phyloP scores from a whole-genome alignment of 2,888 invertebrate species.

The Lissocephala sabroskyi region DNA sequence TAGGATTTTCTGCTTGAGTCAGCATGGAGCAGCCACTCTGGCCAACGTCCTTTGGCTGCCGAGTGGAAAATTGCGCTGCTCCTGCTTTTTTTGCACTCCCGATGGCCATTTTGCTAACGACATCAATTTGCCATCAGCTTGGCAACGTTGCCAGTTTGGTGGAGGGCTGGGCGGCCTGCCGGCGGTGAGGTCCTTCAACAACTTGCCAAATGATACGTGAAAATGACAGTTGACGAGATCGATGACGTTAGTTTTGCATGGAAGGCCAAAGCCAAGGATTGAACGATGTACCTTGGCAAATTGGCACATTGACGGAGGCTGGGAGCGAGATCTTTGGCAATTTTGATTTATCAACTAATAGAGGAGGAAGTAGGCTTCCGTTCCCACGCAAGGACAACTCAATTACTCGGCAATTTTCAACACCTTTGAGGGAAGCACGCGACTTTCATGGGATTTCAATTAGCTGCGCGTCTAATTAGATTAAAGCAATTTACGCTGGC shows the following conservation, averaged over 20 bases:
- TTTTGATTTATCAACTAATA: conserved; percentile 48
- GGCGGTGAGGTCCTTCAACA: no score
- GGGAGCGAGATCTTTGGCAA: conserved; percentile 32
- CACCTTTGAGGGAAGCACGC: neutral
- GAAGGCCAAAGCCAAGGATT: conserved; percentile 21
- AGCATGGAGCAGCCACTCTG: no score
- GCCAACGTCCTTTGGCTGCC: conserved; percentile 33
- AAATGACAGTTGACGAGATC: conserved; percentile 72
- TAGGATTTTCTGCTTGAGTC: conserved; percentile 65
- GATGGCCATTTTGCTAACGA: conserved; percentile 22
- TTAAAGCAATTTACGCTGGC: conserved; percentile 40
- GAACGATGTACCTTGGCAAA: conserved; percentile 62
- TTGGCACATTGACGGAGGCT: conserved; percentile 47
- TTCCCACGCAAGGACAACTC: conserved; percentile 13
- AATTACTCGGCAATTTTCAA: conserved; percentile 14
- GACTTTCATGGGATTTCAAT: conserved; percentile 51
- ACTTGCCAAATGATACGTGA: conserved; percentile 71
- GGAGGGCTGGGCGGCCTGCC: no score
- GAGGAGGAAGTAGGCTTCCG: conserved; percentile 11
- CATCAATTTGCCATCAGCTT: conserved; percentile 59
- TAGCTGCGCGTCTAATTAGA: conserved; percentile 57
- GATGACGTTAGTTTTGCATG: conserved; percentile 68
- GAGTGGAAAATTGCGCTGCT: conserved; percentile 53
- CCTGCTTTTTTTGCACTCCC: conserved; percentile 19
- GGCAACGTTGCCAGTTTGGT: conserved; percentile 33